phyloP scores from a whole-genome alignment of 1,140 invertebrate genomes.

The Antheraea mylitta region DNA sequence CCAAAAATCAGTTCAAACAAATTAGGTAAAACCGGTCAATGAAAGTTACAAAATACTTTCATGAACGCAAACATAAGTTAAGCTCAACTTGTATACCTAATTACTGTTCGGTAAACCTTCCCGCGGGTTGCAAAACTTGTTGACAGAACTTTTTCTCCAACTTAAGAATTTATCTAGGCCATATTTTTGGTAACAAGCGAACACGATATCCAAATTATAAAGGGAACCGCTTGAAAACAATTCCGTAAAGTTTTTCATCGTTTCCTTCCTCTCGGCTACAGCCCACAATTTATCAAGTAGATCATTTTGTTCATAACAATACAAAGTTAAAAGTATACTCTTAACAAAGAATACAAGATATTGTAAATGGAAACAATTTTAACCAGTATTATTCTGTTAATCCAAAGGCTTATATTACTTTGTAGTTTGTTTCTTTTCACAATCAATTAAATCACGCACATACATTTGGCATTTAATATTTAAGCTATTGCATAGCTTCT shows the following conservation, averaged over 20 bases:
- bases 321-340: constrained; percentile 6
- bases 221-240: constrained; percentile 45
- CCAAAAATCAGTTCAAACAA: background rate
- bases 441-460: no score
- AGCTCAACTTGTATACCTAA: constrained; percentile 44
- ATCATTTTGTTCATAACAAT: constrained; percentile 10
- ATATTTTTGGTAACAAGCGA: constrained; percentile 45
- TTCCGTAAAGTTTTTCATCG: constrained; percentile 41
- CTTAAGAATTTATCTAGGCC: constrained; percentile 52
- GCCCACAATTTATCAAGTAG: constrained; percentile 39
- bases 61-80: constrained; percentile 33
- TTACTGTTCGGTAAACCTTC: constrained; percentile 52
- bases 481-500: no score
- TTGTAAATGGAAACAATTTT: constrained; percentile 2
- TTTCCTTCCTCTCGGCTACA: constrained; percentile 36
- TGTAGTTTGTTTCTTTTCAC: no score
- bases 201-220: constrained; percentile 54
- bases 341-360: background rate
- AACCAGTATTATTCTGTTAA: background rate
- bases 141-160: constrained; percentile 45
- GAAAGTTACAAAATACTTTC: constrained; percentile 25
- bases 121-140: constrained; percentile 45
- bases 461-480: no score
- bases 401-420: no score
- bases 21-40: constrained; percentile 1